phyloP scores from a whole-genome alignment of 2,888 invertebrate genomes.

The Dryobotodes eremita region DNA sequence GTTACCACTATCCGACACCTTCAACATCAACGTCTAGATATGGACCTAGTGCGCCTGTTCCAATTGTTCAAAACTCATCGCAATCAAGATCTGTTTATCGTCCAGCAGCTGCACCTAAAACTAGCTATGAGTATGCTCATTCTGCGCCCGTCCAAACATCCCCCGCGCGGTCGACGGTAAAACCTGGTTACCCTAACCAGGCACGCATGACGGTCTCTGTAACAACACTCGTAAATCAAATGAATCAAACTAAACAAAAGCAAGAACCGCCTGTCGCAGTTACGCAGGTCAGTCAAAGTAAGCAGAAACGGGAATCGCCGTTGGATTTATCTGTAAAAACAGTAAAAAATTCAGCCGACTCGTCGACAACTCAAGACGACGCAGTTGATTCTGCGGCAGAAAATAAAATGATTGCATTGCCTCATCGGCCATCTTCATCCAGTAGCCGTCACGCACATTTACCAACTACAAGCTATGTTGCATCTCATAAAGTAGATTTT shows the following conservation, averaged over 20 bases:
- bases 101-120: slow-evolving; percentile 79
- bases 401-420: slow-evolving; percentile 79
- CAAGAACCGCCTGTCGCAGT: slow-evolving; percentile 93
- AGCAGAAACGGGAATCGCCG: slow-evolving; percentile 94
- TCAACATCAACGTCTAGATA: slow-evolving; percentile 84
- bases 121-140: slow-evolving; percentile 81
- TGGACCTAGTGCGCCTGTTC: slow-evolving; percentile 75
- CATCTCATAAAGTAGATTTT: slow-evolving; percentile 94
- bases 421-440: slow-evolving; percentile 80
- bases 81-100: slow-evolving; percentile 80
- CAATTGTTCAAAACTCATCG: slow-evolving; percentile 79
- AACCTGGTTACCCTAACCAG: slow-evolving; percentile 85
- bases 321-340: slow-evolving; percentile 97
- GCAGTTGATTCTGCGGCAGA: slow-evolving; percentile 87
- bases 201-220: slow-evolving; percentile 88
- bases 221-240: slow-evolving; percentile 87
- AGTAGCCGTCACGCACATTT: slow-evolving; percentile 75
- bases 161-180: slow-evolving; percentile 80
- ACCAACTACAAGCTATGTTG: slow-evolving; percentile 75
- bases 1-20: slow-evolving; percentile 82
- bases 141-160: slow-evolving; percentile 82
- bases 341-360: slow-evolving; percentile 96
- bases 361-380: slow-evolving; percentile 95
- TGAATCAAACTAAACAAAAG: slow-evolving; percentile 90
- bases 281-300: slow-evolving; percentile 83